Evolutionary conservation across 2,888 invertebrate species (phyloP).

Genomic region (Harmothoe impar): DNA sequence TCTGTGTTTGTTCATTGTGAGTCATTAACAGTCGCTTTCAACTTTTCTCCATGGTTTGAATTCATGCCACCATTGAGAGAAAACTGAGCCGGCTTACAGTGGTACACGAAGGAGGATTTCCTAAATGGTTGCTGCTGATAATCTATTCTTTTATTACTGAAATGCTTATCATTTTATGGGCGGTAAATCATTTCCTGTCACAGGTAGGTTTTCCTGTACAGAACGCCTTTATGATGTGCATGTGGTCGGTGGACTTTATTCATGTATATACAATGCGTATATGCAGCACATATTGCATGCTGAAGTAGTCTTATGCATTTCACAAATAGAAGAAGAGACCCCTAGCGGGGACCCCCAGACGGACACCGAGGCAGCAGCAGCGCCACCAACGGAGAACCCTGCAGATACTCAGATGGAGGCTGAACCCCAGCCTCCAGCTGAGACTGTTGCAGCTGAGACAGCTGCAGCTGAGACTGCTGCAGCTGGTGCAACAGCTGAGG

Average conservation of each 20-base stretch:
- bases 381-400: neutral
- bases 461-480: neutral
- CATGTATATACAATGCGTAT: neutral
- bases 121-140: too few relatives aligned
- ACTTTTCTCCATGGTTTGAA: too few relatives aligned
- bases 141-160: too few relatives aligned
- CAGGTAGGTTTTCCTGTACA: neutral
- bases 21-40: too few relatives aligned
- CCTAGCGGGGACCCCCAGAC: neutral
- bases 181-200: neutral
- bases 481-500: neutral
- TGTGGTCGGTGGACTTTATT: neutral
- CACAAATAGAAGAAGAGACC: neutral
- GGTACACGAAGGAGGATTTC: too few relatives aligned
- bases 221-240: neutral
- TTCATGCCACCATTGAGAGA: too few relatives aligned
- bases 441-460: neutral
- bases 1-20: too few relatives aligned
- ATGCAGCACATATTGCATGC: neutral
- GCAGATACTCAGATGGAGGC: neutral
- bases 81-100: too few relatives aligned
- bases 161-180: too few relatives aligned
- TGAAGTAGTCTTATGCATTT: slow-evolving; percentile 42
- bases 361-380: neutral
- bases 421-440: neutral